These are phyloP conservation scores for Caenorhabditis panamensis DNA, from an alignment of 2,888 invertebrate species.

Conservation along the genomic window DNA sequence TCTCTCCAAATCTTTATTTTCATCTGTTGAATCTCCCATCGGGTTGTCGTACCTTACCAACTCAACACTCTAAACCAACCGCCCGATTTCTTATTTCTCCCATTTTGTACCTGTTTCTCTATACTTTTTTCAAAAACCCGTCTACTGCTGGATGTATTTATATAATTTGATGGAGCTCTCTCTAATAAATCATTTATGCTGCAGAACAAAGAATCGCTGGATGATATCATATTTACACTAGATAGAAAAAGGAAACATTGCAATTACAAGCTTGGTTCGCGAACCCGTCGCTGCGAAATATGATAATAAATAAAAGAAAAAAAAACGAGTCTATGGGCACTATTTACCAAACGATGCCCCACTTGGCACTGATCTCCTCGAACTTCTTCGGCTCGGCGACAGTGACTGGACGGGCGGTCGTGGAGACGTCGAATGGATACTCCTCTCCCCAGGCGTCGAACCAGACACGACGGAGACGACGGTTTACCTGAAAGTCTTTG, in stretches of 20 bases:
- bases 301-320: slow-evolving; percentile 34
- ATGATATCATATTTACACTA: slow-evolving; percentile 33
- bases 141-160: neutral
- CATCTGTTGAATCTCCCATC: slow-evolving; percentile 48
- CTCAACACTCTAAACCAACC: slow-evolving; percentile 13
- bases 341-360: slow-evolving; percentile 60
- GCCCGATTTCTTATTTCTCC: slow-evolving; percentile 6
- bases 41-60: slow-evolving; percentile 30
- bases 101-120: neutral
- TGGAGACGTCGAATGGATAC: slow-evolving; percentile 47
- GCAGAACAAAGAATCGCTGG: neutral
- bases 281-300: slow-evolving; percentile 50
- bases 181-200: neutral
- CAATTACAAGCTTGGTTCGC: slow-evolving; percentile 44
- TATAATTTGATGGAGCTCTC: neutral
- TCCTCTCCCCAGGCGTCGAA: slow-evolving; percentile 58
- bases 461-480: slow-evolving; percentile 72
- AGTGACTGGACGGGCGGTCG: neutral
- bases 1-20: slow-evolving; percentile 26
- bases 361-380: slow-evolving; percentile 50
- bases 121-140: neutral
- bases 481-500: slow-evolving; percentile 62
- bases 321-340: neutral
- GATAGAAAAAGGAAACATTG: slow-evolving; percentile 5
- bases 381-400: slow-evolving; percentile 42